Evolutionary conservation across 2,888 invertebrate genomes (phyloP).

Genomic region (Miltochrista miniata): DNA sequence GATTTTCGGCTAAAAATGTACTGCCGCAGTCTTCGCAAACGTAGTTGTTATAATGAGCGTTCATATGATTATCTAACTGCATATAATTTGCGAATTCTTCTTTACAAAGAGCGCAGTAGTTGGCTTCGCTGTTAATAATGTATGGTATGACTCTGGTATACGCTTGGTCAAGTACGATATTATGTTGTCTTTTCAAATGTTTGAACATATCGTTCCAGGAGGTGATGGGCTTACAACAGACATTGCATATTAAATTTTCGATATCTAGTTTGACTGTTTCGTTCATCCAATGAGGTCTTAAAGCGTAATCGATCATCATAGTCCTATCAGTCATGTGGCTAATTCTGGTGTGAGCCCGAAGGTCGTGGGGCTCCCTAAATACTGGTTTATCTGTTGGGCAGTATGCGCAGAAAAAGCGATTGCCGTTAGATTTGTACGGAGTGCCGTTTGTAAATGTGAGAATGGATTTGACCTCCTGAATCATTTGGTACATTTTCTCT

Average conservation of each 20-base stretch:
- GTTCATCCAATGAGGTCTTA: constrained; percentile 56
- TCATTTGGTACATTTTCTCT: constrained; percentile 33
- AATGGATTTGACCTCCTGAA: constrained; percentile 53
- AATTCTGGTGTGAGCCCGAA: constrained; percentile 48
- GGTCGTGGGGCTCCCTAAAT: constrained; percentile 49
- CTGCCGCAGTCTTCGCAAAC: constrained; percentile 65
- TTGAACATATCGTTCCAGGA: constrained; percentile 59
- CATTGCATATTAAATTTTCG: constrained; percentile 46
- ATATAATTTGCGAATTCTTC: constrained; percentile 45
- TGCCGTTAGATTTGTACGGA: constrained; percentile 53
- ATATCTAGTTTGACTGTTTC: constrained; percentile 63
- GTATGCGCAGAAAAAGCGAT: constrained; percentile 53
- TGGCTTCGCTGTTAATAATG: constrained; percentile 28
- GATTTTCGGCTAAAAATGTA: constrained; percentile 42
- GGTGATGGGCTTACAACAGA: constrained; percentile 38
- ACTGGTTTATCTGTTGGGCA: constrained; percentile 42
- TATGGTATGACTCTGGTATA: constrained; percentile 58
- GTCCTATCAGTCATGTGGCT: constrained; percentile 42
- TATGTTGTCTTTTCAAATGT: constrained; percentile 52
- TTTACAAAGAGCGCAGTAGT: constrained; percentile 53
- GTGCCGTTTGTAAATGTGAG: constrained; percentile 58
- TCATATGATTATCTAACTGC: constrained; percentile 64
- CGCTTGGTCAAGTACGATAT: constrained; percentile 43
- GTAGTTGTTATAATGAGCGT: constrained; percentile 61
- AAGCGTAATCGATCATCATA: constrained; percentile 42